Conservation (phyloP, 2,888 invertebrate genomes). For the Drosophila nr. medialis region DNA sequence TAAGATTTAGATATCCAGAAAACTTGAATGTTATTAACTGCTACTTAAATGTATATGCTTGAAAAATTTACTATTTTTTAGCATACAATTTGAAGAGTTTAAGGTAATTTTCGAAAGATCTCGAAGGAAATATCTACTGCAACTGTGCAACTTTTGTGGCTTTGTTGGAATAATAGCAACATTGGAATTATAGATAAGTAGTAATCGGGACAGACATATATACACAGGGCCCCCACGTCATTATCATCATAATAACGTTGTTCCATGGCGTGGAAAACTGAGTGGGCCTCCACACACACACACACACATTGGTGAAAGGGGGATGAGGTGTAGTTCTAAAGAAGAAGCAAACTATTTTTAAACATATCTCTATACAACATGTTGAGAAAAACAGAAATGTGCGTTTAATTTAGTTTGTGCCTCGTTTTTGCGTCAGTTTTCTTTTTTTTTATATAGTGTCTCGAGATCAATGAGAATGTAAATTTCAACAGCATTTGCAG, state of each 20-base stretch:
- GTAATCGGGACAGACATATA: slow-evolving; percentile 21
- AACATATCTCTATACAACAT: slow-evolving; percentile 61
- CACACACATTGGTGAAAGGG: background rate
- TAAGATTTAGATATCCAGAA: background rate
- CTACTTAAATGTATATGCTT: background rate
- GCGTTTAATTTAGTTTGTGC: slow-evolving; percentile 22
- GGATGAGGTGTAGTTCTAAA: slow-evolving; percentile 10
- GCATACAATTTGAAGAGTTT: background rate
- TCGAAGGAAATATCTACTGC: background rate
- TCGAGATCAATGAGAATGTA: background rate
- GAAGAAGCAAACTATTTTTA: slow-evolving; percentile 70
- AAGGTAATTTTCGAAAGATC: background rate
- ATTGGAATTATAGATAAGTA: slow-evolving; percentile 28
- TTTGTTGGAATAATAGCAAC: background rate
- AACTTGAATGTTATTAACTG: background rate
- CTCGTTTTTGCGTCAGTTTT: slow-evolving; percentile 15
- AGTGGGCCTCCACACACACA: slow-evolving; percentile 36
- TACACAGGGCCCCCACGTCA: slow-evolving; percentile 4
- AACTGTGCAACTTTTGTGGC: slow-evolving; percentile 6
- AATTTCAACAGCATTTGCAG: background rate
- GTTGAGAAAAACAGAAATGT: slow-evolving; percentile 44
- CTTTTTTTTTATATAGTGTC: slow-evolving; percentile 25
- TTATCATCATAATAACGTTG: slow-evolving; percentile 19
- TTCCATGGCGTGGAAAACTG: slow-evolving; percentile 56
- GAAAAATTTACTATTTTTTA: background rate